Percentiles rank a stretch among this genome's conserved stretches.
Evolutionary conservation across 2,888 invertebrate species (phyloP).

Genomic region (Enoplolaimus lenunculus): DNA sequence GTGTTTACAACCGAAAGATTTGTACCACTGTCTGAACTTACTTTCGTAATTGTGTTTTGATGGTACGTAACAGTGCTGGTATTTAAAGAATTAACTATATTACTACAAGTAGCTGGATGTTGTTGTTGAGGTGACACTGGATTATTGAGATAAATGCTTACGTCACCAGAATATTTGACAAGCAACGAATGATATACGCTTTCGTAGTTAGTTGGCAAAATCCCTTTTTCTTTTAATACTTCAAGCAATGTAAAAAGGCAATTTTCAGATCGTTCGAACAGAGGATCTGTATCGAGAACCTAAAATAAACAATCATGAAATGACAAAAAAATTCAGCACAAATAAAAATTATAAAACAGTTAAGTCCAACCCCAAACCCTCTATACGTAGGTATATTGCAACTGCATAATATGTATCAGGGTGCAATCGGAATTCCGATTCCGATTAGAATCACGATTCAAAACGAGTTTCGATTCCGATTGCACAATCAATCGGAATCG

Average conservation of each 20-base stretch:
- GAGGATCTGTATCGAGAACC: constrained; percentile 49
- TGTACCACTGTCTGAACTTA: background rate
- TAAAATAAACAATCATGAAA: constrained; percentile 42
- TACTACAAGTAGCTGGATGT: background rate
- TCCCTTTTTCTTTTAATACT: constrained; percentile 46
- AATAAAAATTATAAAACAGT: background rate
- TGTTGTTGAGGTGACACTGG: background rate
- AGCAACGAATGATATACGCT: constrained; percentile 26
- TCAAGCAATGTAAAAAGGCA: constrained; percentile 50
- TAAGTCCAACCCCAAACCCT: no score
- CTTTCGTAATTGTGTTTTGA: no score
- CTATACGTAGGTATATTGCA: no score
- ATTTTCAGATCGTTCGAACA: constrained; percentile 50
- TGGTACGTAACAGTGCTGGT: no score
- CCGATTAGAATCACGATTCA: no score
- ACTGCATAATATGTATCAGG: no score
- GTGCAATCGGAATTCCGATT: no score
- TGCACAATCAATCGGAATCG: no score
- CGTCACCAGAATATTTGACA: constrained; percentile 22
- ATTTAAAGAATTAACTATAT: background rate
- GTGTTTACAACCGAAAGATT: background rate
- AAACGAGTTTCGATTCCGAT: no score
- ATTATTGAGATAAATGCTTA: constrained; percentile 23
- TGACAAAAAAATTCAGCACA: background rate
- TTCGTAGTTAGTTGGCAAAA: constrained; percentile 38